Evolutionary conservation across 1,140 invertebrate species (phyloP).

Genomic region (Bombus superbus): DNA sequence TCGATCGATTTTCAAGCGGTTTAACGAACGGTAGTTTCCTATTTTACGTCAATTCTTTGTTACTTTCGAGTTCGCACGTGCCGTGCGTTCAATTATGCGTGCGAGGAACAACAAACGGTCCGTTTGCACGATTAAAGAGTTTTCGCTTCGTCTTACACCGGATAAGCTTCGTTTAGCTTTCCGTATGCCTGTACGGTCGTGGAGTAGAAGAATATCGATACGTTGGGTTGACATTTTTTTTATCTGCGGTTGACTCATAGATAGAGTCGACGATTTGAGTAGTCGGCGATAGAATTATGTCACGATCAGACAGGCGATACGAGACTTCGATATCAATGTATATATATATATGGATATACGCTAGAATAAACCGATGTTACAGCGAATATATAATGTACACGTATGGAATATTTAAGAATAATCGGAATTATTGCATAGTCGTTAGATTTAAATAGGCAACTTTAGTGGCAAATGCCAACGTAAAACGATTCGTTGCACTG

Average conservation of each 20-base stretch:
- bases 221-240: neutral
- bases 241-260: constrained; percentile 10
- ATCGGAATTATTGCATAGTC: neutral
- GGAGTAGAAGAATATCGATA: neutral
- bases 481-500: neutral
- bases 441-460: no score
- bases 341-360: neutral
- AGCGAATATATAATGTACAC: no score
- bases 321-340: neutral
- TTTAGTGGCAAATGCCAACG: no score
- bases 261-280: neutral
- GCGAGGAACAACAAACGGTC: neutral
- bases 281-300: neutral
- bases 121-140: neutral
- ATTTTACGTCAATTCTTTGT: neutral
- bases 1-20: neutral
- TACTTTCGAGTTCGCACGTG: neutral
- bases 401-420: neutral
- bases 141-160: neutral
- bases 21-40: neutral
- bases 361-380: neutral
- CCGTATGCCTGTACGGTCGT: no score
- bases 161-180: neutral
- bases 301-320: neutral
- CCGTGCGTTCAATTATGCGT: neutral